Base-by-base conservation (phyloP, 2,797 vertebrate species). In the Chaunax sp. region DNA sequence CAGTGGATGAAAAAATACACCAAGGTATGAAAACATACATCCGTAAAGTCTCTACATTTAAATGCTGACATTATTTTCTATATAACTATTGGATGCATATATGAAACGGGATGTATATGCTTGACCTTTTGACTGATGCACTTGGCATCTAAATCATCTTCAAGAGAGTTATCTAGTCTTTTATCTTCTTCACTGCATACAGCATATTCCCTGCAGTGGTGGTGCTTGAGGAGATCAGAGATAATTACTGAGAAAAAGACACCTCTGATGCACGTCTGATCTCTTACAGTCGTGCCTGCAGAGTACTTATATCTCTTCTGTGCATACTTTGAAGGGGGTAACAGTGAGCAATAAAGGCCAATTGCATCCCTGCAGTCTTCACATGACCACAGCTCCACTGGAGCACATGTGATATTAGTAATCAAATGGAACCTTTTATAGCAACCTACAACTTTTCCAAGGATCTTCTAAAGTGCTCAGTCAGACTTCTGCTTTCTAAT, bases 351-450 rank as follows among this genome's bases (percentile, higher is more conserved):
- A 38, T 62, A 56, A 76, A 77, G 37, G 72, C 46, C 35, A 41
- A 18, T 25, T 54, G 44, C 54, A 63, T 66, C 63, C 69, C 68
- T 19, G 60, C 71, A 66, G 60, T 60, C 61, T 59, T 62, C 50
- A 38, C 50, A 64, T 67, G 78, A 63, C 43, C 72, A 44, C 57
- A n/a, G 66, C 72, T 53, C 66, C 58, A 49, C 60, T 45, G 35
- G 66, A 65, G 49, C 67, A 53, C 69, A 40, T 62, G 50, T 65
- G 54, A 47, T 69, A 70, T 71, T 45, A 69, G 52, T 65, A 63
- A 70, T 76, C 71, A 82, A 77, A 80, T 33, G 52, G 56, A 68
- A 73, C 15, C 61, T 58, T 78, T 78, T 51, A 75, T 20, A 18
- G 65, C 71, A 61, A 41, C 44, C n/a, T 52, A 41, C 16, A 33